These are phyloP conservation scores for Acronicta aceris DNA, from an alignment of 2,888 invertebrate species.

Conservation along the genomic window DNA sequence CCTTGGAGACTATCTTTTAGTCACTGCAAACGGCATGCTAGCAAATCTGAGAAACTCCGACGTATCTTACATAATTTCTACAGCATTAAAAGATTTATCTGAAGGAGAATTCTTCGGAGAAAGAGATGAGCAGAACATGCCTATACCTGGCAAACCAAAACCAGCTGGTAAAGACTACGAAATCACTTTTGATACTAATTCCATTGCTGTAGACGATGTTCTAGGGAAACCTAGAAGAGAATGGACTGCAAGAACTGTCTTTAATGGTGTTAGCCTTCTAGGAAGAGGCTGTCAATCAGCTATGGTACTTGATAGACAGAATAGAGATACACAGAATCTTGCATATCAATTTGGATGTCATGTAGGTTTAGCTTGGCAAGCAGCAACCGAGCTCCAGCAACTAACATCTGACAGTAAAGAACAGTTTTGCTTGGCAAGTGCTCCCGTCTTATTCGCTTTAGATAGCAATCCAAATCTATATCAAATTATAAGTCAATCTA, in stretches of 20 bases:
- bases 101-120: constrained; percentile 95
- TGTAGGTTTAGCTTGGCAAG: constrained; percentile 95
- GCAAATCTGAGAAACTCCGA: constrained; percentile 92
- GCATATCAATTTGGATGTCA: constrained; percentile 95
- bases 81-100: constrained; percentile 93
- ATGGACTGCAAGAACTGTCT: constrained; percentile 92
- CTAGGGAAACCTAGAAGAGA: constrained; percentile 91
- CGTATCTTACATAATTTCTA: constrained; percentile 94
- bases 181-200: constrained; percentile 78
- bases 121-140: constrained; percentile 93
- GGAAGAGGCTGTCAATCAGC: constrained; percentile 95
- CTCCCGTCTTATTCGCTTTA: constrained; percentile 95
- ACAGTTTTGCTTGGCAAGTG: constrained; percentile 93
- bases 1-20: constrained; percentile 95
- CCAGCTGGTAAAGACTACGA: constrained; percentile 71
- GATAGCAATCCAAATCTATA: constrained; percentile 93
- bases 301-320: constrained; percentile 93
- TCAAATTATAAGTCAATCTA: constrained; percentile 90
- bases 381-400: constrained; percentile 82
- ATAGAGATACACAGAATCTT: constrained; percentile 90
- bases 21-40: constrained; percentile 94
- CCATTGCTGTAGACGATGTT: constrained; percentile 77
- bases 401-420: constrained; percentile 89
- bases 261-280: constrained; percentile 90
- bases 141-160: constrained; percentile 91